Percentiles rank a stretch among this genome's conserved stretches.
These are phyloP conservation scores for Nematostella vectensis DNA, from an alignment of 92 coral and sea anemone genomes.

Conservation along the genomic window DNA sequence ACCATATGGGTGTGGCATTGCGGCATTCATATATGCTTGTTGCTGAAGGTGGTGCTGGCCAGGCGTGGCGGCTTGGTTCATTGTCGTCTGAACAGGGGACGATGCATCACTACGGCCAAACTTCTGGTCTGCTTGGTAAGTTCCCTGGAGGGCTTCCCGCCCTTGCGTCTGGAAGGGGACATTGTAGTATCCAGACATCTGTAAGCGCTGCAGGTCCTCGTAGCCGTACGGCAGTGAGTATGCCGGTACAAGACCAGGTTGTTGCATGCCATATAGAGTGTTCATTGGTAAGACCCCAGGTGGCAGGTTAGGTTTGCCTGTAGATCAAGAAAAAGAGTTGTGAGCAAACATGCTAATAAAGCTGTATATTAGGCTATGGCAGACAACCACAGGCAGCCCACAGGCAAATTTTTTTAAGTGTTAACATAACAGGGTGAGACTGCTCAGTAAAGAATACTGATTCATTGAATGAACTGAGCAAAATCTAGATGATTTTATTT, in stretches of 20 bases:
- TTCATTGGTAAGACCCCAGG: slow-evolving; percentile 80
- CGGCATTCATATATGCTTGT: slow-evolving; percentile 75
- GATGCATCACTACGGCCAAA: slow-evolving; percentile 89
- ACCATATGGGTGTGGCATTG: slow-evolving; percentile 63
- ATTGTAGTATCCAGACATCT: slow-evolving; percentile 75
- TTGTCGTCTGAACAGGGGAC: slow-evolving; percentile 72
- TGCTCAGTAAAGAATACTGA: too few relatives aligned
- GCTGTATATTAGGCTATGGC: too few relatives aligned
- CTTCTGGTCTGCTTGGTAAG: slow-evolving; percentile 69
- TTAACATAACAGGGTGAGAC: too few relatives aligned
- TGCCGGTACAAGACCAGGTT: slow-evolving; percentile 76
- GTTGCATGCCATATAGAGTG: slow-evolving; percentile 57
- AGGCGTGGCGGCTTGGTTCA: slow-evolving; percentile 59
- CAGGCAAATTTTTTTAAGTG: too few relatives aligned
- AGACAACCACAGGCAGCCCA: too few relatives aligned
- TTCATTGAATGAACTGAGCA: too few relatives aligned
- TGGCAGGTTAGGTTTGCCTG: slow-evolving; percentile 84
- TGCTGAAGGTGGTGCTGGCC: slow-evolving; percentile 74
- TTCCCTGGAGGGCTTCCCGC: slow-evolving; percentile 55
- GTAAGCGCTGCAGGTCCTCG: slow-evolving; percentile 75
- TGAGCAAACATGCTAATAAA: too few relatives aligned
- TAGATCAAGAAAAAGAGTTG: background rate
- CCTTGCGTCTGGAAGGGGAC: slow-evolving; percentile 66
- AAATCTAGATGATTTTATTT: too few relatives aligned
- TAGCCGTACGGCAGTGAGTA: slow-evolving; percentile 68